phyloP scores from a whole-genome alignment of 2,888 invertebrate genomes.

The Nemapogon koenigi region DNA sequence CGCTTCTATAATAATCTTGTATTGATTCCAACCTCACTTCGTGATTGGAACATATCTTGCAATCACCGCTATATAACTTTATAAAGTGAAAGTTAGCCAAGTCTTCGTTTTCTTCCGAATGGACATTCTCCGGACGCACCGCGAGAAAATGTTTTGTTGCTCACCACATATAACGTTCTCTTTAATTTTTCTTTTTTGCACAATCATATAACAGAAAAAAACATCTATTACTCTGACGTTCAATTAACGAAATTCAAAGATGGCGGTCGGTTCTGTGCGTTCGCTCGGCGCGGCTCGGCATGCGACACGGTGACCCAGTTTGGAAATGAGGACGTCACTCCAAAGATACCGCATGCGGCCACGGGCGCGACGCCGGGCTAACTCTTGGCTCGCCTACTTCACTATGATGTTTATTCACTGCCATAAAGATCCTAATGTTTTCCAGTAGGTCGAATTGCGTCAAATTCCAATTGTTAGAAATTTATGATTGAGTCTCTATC shows the following conservation, averaged over 20 bases:
- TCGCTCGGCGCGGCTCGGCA: slow-evolving; percentile 52
- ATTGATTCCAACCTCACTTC: slow-evolving; percentile 17
- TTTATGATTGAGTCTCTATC: no score
- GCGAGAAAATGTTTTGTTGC: slow-evolving; percentile 3
- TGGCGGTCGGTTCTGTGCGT: slow-evolving; percentile 43
- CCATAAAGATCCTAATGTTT: no score
- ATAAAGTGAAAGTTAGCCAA: slow-evolving; percentile 46
- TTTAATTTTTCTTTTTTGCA: no score
- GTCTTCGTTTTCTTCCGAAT: slow-evolving; percentile 32
- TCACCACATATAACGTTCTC: background rate
- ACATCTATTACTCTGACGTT: slow-evolving; percentile 22
- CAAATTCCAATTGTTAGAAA: no score
- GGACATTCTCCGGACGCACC: slow-evolving; percentile 6
- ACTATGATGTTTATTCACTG: no score
- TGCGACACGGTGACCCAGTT: slow-evolving; percentile 61
- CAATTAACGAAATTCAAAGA: slow-evolving; percentile 53
- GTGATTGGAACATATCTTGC: slow-evolving; percentile 37
- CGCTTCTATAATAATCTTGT: slow-evolving; percentile 10
- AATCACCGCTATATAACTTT: slow-evolving; percentile 29
- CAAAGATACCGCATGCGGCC: slow-evolving; percentile 35
- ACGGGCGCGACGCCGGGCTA: background rate
- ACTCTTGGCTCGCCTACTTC: slow-evolving; percentile 3
- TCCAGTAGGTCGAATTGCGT: slow-evolving; percentile 24
- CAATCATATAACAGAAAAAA: no score
- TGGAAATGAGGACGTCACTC: slow-evolving; percentile 41